A percentile compares a stretch with the other conserved stretches of the same genome.
phyloP scores from a whole-genome alignment of 2,797 vertebrate genomes.

The Chiroxiphia lanceolata region DNA sequence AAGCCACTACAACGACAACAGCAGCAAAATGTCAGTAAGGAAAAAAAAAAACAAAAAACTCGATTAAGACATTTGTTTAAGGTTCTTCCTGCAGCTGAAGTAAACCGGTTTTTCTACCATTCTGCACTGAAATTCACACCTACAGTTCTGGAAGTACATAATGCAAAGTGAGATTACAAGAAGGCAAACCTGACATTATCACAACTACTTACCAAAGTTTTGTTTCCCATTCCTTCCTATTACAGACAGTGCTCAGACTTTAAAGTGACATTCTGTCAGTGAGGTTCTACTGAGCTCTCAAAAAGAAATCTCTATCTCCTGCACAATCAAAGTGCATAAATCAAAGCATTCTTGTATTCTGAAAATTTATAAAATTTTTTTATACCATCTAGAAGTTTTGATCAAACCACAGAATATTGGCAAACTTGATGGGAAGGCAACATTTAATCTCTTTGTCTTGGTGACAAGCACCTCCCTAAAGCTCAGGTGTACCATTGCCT shows the following conservation, averaged over 20 bases:
- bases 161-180: background rate
- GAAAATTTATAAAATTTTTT: background rate
- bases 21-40: background rate
- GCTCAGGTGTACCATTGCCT: background rate
- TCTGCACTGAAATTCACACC: background rate
- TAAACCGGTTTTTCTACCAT: background rate
- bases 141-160: background rate
- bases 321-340: background rate
- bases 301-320: background rate
- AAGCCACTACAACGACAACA: background rate
- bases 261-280: background rate
- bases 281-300: background rate
- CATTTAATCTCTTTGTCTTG: background rate
- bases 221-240: background rate
- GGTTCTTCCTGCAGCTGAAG: background rate
- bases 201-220: background rate
- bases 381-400: background rate
- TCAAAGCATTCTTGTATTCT: background rate
- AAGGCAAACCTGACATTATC: background rate
- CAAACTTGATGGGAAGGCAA: background rate
- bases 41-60: background rate
- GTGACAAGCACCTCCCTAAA: background rate
- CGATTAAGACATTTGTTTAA: background rate
- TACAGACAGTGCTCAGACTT: background rate
- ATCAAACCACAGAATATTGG: background rate